A percentile compares a stretch with the other conserved stretches of the same genome.
phyloP scores from a whole-genome alignment of 2,888 invertebrate genomes.

The Toxonevra muliebris region DNA sequence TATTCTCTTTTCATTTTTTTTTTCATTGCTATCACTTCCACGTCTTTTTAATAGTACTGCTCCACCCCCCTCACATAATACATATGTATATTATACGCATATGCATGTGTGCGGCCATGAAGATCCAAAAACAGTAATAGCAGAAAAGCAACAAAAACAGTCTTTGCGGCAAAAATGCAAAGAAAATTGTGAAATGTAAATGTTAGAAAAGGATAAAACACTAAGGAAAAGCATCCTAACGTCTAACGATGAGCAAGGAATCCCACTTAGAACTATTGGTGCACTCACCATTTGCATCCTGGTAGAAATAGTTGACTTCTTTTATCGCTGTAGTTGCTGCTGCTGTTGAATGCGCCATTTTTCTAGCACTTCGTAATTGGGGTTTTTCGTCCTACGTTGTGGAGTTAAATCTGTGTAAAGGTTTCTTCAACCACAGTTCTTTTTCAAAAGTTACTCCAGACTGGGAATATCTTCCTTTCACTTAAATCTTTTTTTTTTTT shows the following conservation, averaged over 20 bases:
- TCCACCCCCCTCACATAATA: constrained; percentile 18
- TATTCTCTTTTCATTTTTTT: constrained; percentile 17
- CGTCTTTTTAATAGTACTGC: constrained; percentile 8
- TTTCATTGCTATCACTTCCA: constrained; percentile 3
- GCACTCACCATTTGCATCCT: constrained; percentile 62
- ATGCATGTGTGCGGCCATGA: constrained; percentile 20
- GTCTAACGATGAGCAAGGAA: neutral
- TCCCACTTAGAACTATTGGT: neutral
- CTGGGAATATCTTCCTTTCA: too few species aligned
- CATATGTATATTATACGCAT: neutral
- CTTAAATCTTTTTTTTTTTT: too few species aligned
- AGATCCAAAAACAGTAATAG: constrained; percentile 23
- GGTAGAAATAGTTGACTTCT: constrained; percentile 62
- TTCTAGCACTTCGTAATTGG: constrained; percentile 24
- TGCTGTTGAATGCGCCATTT: constrained; percentile 58
- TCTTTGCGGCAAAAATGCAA: constrained; percentile 9
- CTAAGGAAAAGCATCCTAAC: neutral
- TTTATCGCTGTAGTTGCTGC: constrained; percentile 56
- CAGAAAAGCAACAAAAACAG: constrained; percentile 16
- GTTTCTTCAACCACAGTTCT: too few species aligned
- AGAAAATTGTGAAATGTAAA: constrained; percentile 13
- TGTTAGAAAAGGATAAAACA: constrained; percentile 3
- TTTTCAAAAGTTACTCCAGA: too few species aligned
- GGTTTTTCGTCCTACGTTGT: too few species aligned
- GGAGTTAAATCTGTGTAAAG: too few species aligned